A percentile compares a stretch with the other conserved stretches of the same genome.
Evolutionary conservation across 1,140 invertebrate genomes (phyloP).

Genomic region (Drosophila repletoides): DNA sequence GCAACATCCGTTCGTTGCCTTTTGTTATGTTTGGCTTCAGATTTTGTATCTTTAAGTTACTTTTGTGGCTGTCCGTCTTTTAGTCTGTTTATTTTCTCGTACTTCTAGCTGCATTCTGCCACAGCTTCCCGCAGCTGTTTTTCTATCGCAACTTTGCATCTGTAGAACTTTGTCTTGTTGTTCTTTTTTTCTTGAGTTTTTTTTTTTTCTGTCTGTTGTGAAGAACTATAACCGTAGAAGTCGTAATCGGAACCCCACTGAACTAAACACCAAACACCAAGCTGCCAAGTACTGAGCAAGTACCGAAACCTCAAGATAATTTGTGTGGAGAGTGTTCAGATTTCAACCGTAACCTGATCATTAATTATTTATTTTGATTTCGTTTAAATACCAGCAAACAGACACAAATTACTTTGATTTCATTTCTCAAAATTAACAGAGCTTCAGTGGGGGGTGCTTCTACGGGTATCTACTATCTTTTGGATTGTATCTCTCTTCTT

Average conservation of each 20-base stretch:
- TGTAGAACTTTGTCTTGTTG: constrained; percentile 10
- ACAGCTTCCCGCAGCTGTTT: constrained; percentile 10
- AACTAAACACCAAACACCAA: no score
- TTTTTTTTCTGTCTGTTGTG: background rate
- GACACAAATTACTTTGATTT: constrained; percentile 38
- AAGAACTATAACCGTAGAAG: background rate
- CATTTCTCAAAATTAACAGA: constrained; percentile 15
- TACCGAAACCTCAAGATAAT: background rate
- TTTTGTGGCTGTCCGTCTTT: constrained; percentile 17
- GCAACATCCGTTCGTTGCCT: constrained; percentile 24
- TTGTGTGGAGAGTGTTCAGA: background rate
- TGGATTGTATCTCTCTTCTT: background rate
- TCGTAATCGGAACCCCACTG: constrained; percentile 2
- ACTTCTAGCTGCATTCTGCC: constrained; percentile 3
- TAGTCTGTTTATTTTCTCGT: no score
- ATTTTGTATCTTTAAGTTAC: constrained; percentile 40
- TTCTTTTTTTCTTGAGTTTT: background rate
- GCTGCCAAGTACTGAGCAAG: no score
- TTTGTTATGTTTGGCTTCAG: constrained; percentile 26
- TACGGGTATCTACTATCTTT: background rate
- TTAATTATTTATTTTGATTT: constrained; percentile 42
- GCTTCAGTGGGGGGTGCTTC: no score
- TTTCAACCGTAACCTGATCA: constrained; percentile 29
- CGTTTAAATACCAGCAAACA: constrained; percentile 23
- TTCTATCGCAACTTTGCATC: constrained; percentile 22